These are phyloP conservation scores for Protonemura montana DNA, from an alignment of 2,888 invertebrate species.

Conservation along the genomic window DNA sequence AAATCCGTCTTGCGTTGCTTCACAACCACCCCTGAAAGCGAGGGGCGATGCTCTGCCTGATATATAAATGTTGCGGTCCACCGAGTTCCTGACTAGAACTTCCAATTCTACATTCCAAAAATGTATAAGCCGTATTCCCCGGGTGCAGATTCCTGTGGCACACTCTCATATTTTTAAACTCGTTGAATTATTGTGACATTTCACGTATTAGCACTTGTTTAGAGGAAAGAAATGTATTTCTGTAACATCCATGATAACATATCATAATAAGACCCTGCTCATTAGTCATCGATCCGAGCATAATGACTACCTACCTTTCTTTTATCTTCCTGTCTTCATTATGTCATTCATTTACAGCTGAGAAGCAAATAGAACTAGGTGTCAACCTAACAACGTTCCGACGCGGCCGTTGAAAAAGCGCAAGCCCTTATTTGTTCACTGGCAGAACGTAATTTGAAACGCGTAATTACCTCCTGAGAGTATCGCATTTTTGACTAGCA, in stretches of 20 bases:
- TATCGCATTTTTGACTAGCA: not conserved
- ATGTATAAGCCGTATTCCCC: too few species aligned
- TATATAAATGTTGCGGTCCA: too few species aligned
- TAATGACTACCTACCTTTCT: not conserved
- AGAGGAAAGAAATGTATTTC: too few species aligned
- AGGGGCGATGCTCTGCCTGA: too few species aligned
- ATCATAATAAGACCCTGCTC: not conserved
- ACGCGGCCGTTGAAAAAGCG: not conserved
- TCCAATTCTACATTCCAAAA: too few species aligned
- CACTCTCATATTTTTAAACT: too few species aligned
- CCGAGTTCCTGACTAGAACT: too few species aligned
- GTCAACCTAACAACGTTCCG: not conserved
- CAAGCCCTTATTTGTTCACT: not conserved
- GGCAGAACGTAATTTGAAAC: not conserved
- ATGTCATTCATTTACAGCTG: not conserved
- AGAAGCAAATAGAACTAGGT: not conserved
- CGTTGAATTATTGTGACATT: too few species aligned
- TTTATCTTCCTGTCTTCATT: not conserved
- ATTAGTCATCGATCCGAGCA: not conserved
- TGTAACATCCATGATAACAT: too few species aligned
- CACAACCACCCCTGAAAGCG: not conserved
- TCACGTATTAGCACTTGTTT: too few species aligned
- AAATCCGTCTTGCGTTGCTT: not conserved
- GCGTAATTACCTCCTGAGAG: not conserved
- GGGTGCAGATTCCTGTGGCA: too few species aligned